Conservation (phyloP, 2,113 vertebrate species). For the Erpornis zantholeuca region DNA sequence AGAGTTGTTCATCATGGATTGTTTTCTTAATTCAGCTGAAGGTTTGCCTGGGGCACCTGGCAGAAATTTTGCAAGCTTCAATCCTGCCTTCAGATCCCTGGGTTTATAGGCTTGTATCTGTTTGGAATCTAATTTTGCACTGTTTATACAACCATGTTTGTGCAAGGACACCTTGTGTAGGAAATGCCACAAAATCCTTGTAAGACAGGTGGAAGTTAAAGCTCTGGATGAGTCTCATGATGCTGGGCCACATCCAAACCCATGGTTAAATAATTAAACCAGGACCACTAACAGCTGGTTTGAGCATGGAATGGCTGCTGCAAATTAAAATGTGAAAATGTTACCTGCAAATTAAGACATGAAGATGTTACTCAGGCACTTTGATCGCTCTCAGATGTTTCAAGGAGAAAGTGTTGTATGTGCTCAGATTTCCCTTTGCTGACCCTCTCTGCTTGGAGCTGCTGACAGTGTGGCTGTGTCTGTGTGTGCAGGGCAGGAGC, state of each 20-base stretch:
- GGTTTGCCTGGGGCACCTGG: not conserved
- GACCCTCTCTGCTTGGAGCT: rapidly evolving
- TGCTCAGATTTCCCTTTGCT: not conserved
- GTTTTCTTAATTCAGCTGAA: not conserved
- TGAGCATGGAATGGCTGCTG: not conserved
- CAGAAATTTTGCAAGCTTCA: not conserved
- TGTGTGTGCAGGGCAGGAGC: slow-evolving; percentile 82
- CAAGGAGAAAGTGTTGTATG: not conserved
- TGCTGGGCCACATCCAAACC: not conserved
- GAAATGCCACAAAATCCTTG: not conserved
- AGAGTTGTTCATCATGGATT: not conserved
- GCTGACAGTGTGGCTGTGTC: not conserved
- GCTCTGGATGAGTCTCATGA: not conserved
- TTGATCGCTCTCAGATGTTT: rapidly evolving
- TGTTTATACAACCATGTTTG: not conserved
- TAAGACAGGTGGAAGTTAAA: not conserved
- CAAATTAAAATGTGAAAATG: not conserved
- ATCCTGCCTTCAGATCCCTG: not conserved
- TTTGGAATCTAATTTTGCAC: not conserved
- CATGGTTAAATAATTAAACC: not conserved
- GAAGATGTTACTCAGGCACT: not conserved
- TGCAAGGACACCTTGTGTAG: not conserved
- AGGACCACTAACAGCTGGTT: not conserved
- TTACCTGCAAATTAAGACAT: not conserved
- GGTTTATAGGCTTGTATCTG: not conserved